These are phyloP conservation scores for Smittia sp. DNA, from an alignment of 2,888 invertebrate genomes.

Conservation along the genomic window DNA sequence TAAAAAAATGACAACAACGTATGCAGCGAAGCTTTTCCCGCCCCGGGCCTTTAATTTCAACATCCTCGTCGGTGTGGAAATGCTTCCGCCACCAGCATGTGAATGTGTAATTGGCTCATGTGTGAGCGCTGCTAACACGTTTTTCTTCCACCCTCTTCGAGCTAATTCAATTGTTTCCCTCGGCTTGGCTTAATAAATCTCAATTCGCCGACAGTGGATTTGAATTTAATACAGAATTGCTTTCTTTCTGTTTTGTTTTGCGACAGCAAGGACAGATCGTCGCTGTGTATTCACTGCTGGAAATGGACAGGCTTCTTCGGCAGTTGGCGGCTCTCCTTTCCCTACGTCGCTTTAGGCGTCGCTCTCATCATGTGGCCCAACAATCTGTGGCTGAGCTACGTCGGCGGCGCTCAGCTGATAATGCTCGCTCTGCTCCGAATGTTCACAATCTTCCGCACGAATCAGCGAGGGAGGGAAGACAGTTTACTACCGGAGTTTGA, in stretches of 20 bases:
- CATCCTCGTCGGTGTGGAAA: too few relatives aligned
- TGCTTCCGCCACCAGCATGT: too few relatives aligned
- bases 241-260: not conserved
- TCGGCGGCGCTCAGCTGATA: slow-evolving; percentile 55
- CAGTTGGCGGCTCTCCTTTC: slow-evolving; percentile 50
- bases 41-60: not conserved
- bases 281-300: slow-evolving; percentile 26
- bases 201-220: not conserved
- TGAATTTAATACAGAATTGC: not conserved
- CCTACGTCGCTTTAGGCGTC: slow-evolving; percentile 49
- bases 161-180: not conserved
- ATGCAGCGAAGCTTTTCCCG: not conserved
- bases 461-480: slow-evolving; percentile 48
- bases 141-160: not conserved
- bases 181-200: not conserved
- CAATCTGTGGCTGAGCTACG: slow-evolving; percentile 57
- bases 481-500: slow-evolving; percentile 51
- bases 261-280: slow-evolving; percentile 4
- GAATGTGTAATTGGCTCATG: not conserved
- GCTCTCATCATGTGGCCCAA: slow-evolving; percentile 51
- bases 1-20: not conserved
- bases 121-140: not conserved
- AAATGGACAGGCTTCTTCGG: slow-evolving; percentile 44
- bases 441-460: slow-evolving; percentile 48
- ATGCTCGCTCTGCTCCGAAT: slow-evolving; percentile 54